phyloP scores from a whole-genome alignment of 2,888 invertebrate genomes.

The Galerucella calmariensis region DNA sequence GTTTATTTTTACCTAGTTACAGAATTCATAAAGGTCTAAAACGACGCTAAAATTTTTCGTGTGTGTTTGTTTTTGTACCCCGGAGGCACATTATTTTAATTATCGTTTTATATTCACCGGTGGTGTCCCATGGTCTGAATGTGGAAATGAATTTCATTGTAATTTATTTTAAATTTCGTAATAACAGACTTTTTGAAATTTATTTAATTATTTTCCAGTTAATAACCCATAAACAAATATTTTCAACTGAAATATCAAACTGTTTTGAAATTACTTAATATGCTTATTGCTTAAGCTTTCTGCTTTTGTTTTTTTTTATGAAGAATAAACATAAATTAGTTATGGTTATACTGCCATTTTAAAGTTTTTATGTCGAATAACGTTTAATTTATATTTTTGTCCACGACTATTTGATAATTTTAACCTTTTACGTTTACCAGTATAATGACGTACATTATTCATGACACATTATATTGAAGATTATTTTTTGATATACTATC shows the following conservation, averaged over 20 bases:
- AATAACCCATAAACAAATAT: neutral
- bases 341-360: no score
- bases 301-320: neutral
- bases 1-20: neutral
- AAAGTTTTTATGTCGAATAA: no score
- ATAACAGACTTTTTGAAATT: neutral
- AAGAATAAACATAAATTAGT: no score
- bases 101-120: constrained; percentile 10
- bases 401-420: no score
- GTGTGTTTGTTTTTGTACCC: constrained; percentile 6
- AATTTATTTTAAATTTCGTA: neutral
- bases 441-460: no score
- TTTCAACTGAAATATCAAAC: neutral
- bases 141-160: neutral
- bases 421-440: no score
- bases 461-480: no score
- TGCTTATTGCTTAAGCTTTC: neutral
- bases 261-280: neutral
- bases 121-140: neutral
- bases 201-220: neutral
- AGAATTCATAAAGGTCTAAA: constrained; percentile 3
- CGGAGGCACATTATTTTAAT: constrained; percentile 3
- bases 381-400: no score
- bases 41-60: neutral
- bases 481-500: no score